phyloP scores from a whole-genome alignment of 1,140 invertebrate genomes.

The Zaprionus davidi region DNA sequence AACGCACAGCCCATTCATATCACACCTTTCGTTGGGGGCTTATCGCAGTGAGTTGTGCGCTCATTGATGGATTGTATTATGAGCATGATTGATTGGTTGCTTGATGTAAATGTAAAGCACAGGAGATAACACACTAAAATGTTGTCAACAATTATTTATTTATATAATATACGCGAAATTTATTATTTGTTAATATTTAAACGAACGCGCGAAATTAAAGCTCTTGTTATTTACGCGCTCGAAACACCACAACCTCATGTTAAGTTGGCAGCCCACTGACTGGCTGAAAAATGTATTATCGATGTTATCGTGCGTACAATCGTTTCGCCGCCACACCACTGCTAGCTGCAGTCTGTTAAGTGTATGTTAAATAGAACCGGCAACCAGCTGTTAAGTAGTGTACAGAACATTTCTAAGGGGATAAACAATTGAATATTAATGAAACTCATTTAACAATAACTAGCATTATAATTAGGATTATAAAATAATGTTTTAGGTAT shows the following conservation, averaged over 20 bases:
- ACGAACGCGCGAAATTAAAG: slow-evolving; percentile 3
- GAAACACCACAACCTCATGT: not conserved
- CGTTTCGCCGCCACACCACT: slow-evolving; percentile 4
- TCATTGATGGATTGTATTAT: slow-evolving; percentile 26
- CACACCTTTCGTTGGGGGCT: slow-evolving; percentile 36
- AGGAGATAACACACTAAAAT: not conserved
- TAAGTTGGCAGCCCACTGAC: slow-evolving; percentile 28
- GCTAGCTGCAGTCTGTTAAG: not conserved
- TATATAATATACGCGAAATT: not conserved
- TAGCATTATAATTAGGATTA: not conserved
- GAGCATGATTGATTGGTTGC: slow-evolving; percentile 6
- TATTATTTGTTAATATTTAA: slow-evolving; percentile 1
- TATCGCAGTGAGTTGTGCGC: slow-evolving; percentile 46
- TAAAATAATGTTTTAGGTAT: not conserved
- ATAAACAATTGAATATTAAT: not conserved
- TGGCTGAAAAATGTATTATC: not conserved
- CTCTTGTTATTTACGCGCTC: not conserved
- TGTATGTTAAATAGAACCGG: not conserved
- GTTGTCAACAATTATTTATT: too few species aligned
- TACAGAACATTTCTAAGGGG: not conserved
- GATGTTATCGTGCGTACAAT: not conserved
- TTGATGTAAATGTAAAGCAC: not conserved
- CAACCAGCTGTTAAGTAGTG: not conserved
- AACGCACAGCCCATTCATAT: slow-evolving; percentile 17
- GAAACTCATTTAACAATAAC: not conserved